A percentile compares a stretch with the other conserved stretches of the same genome.
These are phyloP conservation scores for Germaria angustata DNA, from an alignment of 2,888 invertebrate species.

Conservation along the genomic window DNA sequence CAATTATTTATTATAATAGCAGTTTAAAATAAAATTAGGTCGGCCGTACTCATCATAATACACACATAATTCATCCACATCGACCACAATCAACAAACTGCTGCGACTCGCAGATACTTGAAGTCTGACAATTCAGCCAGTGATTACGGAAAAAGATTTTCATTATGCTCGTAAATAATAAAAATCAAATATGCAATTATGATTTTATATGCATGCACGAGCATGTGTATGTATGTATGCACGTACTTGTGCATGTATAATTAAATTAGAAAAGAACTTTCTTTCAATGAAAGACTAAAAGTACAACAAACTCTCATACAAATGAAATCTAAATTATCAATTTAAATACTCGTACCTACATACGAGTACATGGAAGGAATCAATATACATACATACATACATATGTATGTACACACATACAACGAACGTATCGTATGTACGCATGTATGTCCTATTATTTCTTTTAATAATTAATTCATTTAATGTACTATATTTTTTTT, in stretches of 20 bases:
- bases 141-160: constrained; percentile 18
- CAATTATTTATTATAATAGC: background rate
- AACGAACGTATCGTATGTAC: no score
- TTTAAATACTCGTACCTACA: background rate
- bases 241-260: constrained; percentile 47
- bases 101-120: background rate
- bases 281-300: constrained; percentile 13
- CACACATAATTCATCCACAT: background rate
- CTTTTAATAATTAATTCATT: constrained; percentile 59
- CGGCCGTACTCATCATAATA: constrained; percentile 19
- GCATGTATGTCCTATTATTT: constrained; percentile 18
- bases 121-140: background rate
- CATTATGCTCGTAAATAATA: constrained; percentile 19
- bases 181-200: constrained; percentile 54
- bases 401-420: no score
- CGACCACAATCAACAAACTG: constrained; percentile 10
- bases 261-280: constrained; percentile 61
- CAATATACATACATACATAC: constrained; percentile 7
- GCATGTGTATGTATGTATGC: no score
- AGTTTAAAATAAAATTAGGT: constrained; percentile 45
- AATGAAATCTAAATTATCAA: constrained; percentile 20
- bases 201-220: constrained; percentile 33
- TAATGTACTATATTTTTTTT: constrained; percentile 24
- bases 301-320: background rate
- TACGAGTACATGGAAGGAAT: background rate